These are phyloP conservation scores for Colossoma macropomum DNA, from an alignment of 2,113 vertebrate genomes.

Conservation along the genomic window DNA sequence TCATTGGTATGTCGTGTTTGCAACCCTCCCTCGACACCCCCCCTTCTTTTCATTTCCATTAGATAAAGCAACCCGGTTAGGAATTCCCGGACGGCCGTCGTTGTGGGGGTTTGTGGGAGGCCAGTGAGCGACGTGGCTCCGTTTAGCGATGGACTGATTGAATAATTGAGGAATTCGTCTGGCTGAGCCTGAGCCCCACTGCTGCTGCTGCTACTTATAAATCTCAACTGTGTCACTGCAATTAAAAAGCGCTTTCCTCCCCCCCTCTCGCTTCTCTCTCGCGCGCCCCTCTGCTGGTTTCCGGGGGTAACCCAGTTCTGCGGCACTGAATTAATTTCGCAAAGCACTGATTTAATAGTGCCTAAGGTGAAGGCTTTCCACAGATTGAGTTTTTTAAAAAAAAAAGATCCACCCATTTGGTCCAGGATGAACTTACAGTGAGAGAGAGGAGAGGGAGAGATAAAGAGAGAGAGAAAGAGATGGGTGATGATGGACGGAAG, in stretches of 20 bases:
- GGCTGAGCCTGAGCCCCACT: slow-evolving; percentile 67
- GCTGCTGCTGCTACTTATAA: slow-evolving; percentile 73
- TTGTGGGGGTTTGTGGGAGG: slow-evolving; percentile 59
- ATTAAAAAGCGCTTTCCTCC: slow-evolving; percentile 75
- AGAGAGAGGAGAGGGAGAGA: slow-evolving; percentile 53
- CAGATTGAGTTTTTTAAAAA: slow-evolving; percentile 81
- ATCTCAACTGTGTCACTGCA: slow-evolving; percentile 77
- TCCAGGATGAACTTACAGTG: slow-evolving; percentile 72
- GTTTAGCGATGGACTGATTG: slow-evolving; percentile 56
- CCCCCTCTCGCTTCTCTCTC: slow-evolving; percentile 54
- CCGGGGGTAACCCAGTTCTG: slow-evolving; percentile 79
- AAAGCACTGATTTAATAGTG: slow-evolving; percentile 82
- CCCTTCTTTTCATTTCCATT: not conserved
- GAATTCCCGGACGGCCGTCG: slow-evolving; percentile 56
- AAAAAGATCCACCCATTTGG: slow-evolving; percentile 78
- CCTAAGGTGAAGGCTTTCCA: slow-evolving; percentile 78
- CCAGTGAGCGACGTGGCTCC: slow-evolving; percentile 39
- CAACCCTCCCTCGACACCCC: not conserved
- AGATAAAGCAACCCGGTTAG: slow-evolving; percentile 62
- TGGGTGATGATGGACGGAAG: slow-evolving; percentile 47
- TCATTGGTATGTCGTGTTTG: not conserved
- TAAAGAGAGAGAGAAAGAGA: not conserved
- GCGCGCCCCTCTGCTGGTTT: slow-evolving; percentile 57
- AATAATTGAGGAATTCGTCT: slow-evolving; percentile 70
- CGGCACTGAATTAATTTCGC: slow-evolving; percentile 81